Conservation (phyloP, 2,888 invertebrate genomes). For the Eilema sororculum region DNA sequence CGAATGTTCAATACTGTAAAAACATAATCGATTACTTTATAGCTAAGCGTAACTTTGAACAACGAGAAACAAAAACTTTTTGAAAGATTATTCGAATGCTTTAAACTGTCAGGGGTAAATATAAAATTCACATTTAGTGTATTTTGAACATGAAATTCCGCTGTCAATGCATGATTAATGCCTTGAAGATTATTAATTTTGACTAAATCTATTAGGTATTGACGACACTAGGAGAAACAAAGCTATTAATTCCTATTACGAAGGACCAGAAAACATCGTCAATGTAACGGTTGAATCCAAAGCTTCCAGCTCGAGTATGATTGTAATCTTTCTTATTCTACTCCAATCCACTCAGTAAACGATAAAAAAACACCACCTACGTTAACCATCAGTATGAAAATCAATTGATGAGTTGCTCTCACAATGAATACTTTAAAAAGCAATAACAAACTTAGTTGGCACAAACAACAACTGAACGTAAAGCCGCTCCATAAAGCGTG, state of each 20-base stretch:
- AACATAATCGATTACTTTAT: not conserved
- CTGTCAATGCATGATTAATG: too few species aligned
- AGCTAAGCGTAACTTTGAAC: not conserved
- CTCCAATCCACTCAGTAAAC: not conserved
- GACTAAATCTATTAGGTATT: too few species aligned
- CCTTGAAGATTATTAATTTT: too few species aligned
- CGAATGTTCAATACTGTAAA: not conserved
- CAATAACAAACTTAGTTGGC: constrained; percentile 19
- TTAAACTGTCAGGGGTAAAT: too few species aligned
- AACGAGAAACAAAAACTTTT: not conserved
- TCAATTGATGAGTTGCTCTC: not conserved
- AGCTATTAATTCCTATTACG: not conserved
- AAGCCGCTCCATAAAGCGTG: constrained; percentile 45
- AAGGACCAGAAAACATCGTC: not conserved
- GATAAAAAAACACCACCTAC: not conserved
- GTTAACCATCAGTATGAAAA: not conserved
- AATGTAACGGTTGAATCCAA: not conserved
- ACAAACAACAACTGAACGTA: constrained; percentile 32
- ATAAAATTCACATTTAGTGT: too few species aligned
- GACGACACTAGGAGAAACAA: not conserved
- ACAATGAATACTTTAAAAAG: not conserved
- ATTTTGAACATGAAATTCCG: too few species aligned
- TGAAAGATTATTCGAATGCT: not conserved
- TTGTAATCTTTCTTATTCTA: not conserved
- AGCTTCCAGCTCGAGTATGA: not conserved